Conservation (phyloP, 2,113 vertebrate genomes). For the Nesospiza acunhae region DNA sequence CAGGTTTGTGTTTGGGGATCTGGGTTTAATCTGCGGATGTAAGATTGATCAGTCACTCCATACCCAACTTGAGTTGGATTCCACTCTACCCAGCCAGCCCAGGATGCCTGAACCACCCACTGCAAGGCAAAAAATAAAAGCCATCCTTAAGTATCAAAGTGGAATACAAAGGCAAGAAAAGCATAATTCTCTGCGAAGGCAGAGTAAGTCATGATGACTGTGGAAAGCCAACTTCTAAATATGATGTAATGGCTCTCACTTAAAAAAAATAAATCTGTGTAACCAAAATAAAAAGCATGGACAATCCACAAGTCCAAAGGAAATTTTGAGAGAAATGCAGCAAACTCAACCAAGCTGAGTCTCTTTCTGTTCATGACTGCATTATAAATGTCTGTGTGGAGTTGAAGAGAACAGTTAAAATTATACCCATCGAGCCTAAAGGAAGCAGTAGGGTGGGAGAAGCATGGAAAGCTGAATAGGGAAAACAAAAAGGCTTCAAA, state of each 20-base stretch:
- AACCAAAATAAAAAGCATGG: background rate
- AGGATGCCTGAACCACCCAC: background rate
- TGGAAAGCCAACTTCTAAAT: background rate
- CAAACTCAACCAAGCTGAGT: background rate
- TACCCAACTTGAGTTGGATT: background rate
- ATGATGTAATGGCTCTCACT: background rate
- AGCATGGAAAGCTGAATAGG: background rate
- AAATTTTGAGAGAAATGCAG: background rate
- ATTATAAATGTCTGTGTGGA: background rate
- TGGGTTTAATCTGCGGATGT: background rate
- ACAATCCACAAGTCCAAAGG: background rate
- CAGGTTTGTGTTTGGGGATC: background rate
- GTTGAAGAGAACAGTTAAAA: background rate
- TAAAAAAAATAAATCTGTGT: background rate
- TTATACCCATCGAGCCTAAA: background rate
- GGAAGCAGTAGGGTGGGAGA: background rate
- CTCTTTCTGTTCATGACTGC: background rate
- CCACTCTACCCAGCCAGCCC: background rate
- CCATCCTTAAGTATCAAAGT: background rate
- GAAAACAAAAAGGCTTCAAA: background rate
- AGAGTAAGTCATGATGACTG: background rate
- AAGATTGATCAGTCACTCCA: background rate
- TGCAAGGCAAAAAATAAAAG: background rate
- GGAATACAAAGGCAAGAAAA: background rate
- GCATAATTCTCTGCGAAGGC: background rate